Evolutionary conservation across 2,888 invertebrate genomes (phyloP).

Genomic region (Drosophila siamana): DNA sequence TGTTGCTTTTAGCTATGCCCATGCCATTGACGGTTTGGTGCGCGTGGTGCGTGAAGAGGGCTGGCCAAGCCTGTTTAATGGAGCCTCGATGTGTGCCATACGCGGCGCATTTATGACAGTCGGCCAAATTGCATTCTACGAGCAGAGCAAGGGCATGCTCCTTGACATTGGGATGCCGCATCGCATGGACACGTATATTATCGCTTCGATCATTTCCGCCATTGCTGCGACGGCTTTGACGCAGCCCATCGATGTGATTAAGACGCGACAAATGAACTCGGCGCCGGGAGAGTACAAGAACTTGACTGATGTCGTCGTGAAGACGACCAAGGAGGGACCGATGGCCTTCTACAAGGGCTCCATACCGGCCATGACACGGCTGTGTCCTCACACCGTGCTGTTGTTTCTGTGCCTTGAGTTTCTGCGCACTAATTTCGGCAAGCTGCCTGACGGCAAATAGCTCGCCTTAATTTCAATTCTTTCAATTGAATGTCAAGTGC

Average conservation of each 20-base stretch:
- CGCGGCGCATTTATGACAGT: conserved; percentile 97
- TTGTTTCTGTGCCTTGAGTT: conserved; percentile 98
- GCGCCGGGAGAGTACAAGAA: conserved; percentile 94
- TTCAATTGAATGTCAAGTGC: too few species aligned
- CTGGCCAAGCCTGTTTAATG: conserved; percentile 91
- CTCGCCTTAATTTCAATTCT: too few species aligned
- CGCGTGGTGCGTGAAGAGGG: conserved; percentile 94
- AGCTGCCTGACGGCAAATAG: conserved; percentile 40
- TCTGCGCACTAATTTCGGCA: conserved; percentile 92
- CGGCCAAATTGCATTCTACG: conserved; percentile 98
- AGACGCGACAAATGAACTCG: conserved; percentile 98
- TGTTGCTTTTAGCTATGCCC: conserved; percentile 92
- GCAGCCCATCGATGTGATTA: conserved; percentile 98
- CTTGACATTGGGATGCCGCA: conserved; percentile 89
- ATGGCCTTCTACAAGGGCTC: conserved; percentile 97
- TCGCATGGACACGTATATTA: conserved; percentile 93
- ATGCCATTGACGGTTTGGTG: conserved; percentile 95
- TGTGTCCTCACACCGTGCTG: conserved; percentile 98
- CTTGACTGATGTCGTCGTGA: conserved; percentile 89
- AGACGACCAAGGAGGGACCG: conserved; percentile 95
- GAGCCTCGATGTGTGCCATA: conserved; percentile 93
- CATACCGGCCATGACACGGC: conserved; percentile 96
- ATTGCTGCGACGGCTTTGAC: conserved; percentile 87
- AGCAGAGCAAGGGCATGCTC: conserved; percentile 90
- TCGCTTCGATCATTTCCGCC: conserved; percentile 93